A percentile compares a stretch with the other conserved stretches of the same genome.
phyloP scores from a whole-genome alignment of 2,113 vertebrate species.

The Tiliqua scincoides region DNA sequence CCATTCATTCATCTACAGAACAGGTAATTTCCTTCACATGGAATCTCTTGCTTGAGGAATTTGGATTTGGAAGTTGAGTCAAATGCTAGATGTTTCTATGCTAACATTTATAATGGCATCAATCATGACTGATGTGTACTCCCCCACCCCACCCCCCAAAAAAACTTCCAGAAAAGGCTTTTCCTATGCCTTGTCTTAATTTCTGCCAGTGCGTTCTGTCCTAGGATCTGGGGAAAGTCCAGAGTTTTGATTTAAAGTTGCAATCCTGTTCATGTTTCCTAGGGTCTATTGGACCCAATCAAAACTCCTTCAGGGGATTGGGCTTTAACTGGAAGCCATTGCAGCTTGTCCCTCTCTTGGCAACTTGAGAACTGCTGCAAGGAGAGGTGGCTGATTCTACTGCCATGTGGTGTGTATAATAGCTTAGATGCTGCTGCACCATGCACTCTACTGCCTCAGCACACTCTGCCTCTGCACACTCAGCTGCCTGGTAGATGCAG shows the following conservation, averaged over 20 bases:
- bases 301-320: neutral
- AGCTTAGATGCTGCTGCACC: too few relatives aligned
- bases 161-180: neutral
- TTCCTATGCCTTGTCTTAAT: neutral
- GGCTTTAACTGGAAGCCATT: neutral
- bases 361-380: too few relatives aligned
- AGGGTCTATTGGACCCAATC: neutral
- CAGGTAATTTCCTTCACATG: neutral
- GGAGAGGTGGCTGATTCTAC: too few relatives aligned
- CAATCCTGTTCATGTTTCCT: neutral
- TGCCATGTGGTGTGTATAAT: too few relatives aligned
- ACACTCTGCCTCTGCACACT: too few relatives aligned
- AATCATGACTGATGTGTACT: neutral
- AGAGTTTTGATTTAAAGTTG: neutral
- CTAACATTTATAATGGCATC: neutral
- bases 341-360: neutral
- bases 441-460: too few relatives aligned
- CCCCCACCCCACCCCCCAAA: neutral
- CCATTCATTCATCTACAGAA: neutral
- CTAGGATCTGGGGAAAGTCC: neutral
- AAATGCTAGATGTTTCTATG: neutral
- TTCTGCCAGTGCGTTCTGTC: neutral
- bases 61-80: neutral
- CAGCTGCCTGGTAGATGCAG: neutral
- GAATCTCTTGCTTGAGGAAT: neutral